Evolutionary conservation across 2,113 vertebrate genomes (phyloP).

Genomic region (Gymnobelideus leadbeateri): DNA sequence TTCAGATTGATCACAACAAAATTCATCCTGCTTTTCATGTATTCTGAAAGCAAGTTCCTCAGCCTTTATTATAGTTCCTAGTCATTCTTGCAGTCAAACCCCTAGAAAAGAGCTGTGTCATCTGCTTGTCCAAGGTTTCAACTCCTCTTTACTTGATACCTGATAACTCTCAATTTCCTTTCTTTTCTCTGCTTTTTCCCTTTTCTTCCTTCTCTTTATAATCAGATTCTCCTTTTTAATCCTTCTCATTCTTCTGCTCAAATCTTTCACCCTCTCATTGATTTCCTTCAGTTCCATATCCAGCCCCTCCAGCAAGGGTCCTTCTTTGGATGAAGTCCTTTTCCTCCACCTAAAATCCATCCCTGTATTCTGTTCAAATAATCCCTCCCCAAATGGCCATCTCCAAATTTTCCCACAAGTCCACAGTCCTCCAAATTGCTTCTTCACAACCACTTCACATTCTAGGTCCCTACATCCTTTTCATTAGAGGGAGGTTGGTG

Average conservation of each 20-base stretch:
- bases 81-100: background rate
- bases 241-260: background rate
- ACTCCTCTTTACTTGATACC: background rate
- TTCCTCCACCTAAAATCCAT: background rate
- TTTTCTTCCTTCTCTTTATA: background rate
- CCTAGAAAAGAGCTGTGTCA: background rate
- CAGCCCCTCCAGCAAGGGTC: background rate
- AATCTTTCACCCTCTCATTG: background rate
- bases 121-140: background rate
- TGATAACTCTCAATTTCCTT: background rate
- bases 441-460: background rate
- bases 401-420: background rate
- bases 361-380: background rate
- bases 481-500: background rate
- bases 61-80: background rate
- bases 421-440: background rate
- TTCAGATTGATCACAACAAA: background rate
- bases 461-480: background rate
- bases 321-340: background rate
- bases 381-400: background rate
- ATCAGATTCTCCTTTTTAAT: background rate
- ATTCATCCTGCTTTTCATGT: background rate
- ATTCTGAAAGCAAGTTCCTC: background rate
- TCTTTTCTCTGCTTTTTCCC: background rate
- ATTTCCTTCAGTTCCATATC: background rate